Conservation (phyloP, 2,888 invertebrate genomes). For the Penaeus monodon region DNA sequence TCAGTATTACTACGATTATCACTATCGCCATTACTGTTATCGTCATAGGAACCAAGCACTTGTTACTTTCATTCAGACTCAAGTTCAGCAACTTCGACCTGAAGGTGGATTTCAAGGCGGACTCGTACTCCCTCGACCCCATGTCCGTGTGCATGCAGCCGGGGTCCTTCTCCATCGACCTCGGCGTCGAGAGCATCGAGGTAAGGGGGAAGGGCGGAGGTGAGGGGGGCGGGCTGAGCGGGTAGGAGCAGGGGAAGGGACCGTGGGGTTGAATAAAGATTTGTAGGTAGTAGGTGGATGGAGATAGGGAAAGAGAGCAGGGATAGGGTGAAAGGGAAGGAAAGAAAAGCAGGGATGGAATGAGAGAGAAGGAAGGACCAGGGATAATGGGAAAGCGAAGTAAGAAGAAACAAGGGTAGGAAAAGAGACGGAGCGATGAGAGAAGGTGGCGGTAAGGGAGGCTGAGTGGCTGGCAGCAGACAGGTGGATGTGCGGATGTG, state of each 20-base stretch:
- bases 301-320: no score
- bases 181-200: neutral
- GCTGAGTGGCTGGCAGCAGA: no score
- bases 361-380: neutral
- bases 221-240: neutral
- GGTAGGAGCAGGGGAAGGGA: no score
- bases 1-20: neutral
- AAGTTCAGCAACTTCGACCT: neutral
- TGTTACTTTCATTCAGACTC: neutral
- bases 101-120: neutral
- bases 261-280: no score
- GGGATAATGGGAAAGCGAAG: no score
- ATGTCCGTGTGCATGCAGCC: neutral
- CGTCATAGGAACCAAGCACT: neutral
- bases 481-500: no score
- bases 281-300: no score
- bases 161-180: neutral
- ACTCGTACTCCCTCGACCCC: slow-evolving; percentile 1
- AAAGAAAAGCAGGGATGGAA: neutral
- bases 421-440: neutral
- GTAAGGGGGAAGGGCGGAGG: neutral
- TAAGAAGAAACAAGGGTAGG: neutral
- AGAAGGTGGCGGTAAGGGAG: no score
- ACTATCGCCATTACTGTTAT: neutral
- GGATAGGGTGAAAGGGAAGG: no score